Base-by-base conservation (phyloP, 2,113 vertebrate genomes). In the Pycnonotus jocosus region DNA sequence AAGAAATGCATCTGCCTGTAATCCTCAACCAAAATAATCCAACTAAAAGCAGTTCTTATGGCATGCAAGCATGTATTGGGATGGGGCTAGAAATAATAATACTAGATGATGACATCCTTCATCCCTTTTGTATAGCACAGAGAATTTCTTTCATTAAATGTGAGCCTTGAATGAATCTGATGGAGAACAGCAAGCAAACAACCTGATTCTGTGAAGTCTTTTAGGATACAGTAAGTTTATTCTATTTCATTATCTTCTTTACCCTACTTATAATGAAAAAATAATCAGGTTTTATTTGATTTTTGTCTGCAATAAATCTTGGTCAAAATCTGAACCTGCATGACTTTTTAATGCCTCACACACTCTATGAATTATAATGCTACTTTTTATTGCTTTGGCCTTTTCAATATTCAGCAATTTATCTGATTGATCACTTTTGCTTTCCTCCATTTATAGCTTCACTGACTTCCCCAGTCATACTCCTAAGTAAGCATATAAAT, bases 321-420 rank as follows among this genome's bases (percentile, higher is more conserved):
- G 40, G 86, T 74, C 42, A 72, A 94, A 96, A 96, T 38, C 64
- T 79, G 77, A 96, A 76, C 44, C 54, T 92, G 69, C 69, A 60
- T 8, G 31, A 77, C 60, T 93, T 97, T 70, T 81, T 82, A 96
- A 87, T 82, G 77, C 24, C n/a, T 94, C 86, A 54, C 42, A 58
- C 71, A 79, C 51, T 92, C 45, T 66, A 42, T 94, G 76, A 95
- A 71, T 91, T 91, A 94, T n/a, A 88, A 56, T 47, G 72, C 22
- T 85, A 45, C 8, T 40, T 37, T 90, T 96, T 85, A 91, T 83
- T 65, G 61, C n/a, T 68, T 93, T 86, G 81, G 56, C 81, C 87
- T 97, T 97, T 97, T 96, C 70, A 92, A 50, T 91, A 95, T 81
- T 93, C 85, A 89, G 47, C 64, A 90, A 72, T 91, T 96, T 96